Evolutionary conservation across 2,797 vertebrate species (phyloP).

Genomic region (Pagetopsis macropterus): DNA sequence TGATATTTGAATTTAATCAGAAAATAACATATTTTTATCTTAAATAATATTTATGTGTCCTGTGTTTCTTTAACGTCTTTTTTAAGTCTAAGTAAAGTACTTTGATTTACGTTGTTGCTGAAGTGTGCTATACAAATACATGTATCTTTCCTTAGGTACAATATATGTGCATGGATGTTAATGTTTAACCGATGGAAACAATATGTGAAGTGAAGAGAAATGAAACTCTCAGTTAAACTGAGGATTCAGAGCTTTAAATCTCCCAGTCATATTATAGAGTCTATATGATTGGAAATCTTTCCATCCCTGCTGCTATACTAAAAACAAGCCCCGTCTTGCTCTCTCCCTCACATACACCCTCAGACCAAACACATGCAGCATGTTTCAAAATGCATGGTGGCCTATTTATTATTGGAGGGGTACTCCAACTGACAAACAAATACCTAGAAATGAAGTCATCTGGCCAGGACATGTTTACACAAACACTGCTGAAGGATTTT

Average conservation of each 20-base stretch:
- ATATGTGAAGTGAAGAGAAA: not conserved
- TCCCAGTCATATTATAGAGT: slow-evolving; percentile 27
- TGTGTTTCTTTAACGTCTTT: not conserved
- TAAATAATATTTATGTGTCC: not conserved
- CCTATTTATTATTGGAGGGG: slow-evolving; percentile 85
- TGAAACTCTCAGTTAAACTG: slow-evolving; percentile 1
- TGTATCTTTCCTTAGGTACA: not conserved
- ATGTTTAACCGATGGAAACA: not conserved
- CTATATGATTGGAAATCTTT: slow-evolving; percentile 59
- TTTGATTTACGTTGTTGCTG: not conserved
- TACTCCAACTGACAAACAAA: slow-evolving; percentile 85
- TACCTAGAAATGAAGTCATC: slow-evolving; percentile 79
- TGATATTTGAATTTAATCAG: not conserved
- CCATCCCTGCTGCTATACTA: slow-evolving; percentile 41
- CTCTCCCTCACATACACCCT: slow-evolving; percentile 36
- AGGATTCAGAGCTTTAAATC: slow-evolving; percentile 3
- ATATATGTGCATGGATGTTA: not conserved
- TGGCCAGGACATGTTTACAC: slow-evolving; percentile 81
- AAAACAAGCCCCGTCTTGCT: slow-evolving; percentile 56
- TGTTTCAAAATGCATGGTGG: slow-evolving; percentile 79
- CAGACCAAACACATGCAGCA: slow-evolving; percentile 66
- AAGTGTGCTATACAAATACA: not conserved
- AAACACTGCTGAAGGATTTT: slow-evolving; percentile 81
- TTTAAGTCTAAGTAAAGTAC: not conserved
- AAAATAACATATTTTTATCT: not conserved